Conservation (phyloP, 2,113 vertebrate genomes). For the Ptyas mucosa region DNA sequence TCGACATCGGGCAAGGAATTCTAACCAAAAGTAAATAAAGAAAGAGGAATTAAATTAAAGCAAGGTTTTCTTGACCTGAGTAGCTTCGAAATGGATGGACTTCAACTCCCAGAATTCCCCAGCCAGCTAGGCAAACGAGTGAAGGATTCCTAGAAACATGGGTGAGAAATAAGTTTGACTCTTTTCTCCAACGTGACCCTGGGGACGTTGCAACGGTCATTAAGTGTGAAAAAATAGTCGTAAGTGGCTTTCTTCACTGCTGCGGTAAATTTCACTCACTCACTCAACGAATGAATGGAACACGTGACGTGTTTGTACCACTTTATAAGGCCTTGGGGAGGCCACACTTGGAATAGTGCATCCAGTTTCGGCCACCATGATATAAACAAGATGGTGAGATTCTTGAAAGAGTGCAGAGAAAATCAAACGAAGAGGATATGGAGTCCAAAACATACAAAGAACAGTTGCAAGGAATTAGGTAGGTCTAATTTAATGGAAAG, state of each 20-base stretch:
- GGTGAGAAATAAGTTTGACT: not conserved
- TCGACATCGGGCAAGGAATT: slow-evolving; percentile 54
- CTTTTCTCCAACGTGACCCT: not conserved
- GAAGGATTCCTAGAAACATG: too few species aligned
- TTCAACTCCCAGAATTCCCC: not conserved
- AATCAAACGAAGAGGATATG: not conserved
- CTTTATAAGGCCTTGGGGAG: not conserved
- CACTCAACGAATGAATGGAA: not conserved
- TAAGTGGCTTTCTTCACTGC: too few species aligned
- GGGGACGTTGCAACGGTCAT: too few species aligned
- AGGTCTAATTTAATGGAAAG: too few species aligned
- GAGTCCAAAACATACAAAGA: not conserved
- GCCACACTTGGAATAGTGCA: not conserved
- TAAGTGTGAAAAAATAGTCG: not conserved
- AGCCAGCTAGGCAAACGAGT: not conserved
- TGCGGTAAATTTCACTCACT: too few species aligned
- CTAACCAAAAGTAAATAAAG: slow-evolving; percentile 25
- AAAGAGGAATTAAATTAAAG: not conserved
- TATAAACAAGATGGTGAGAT: not conserved
- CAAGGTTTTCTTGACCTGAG: not conserved
- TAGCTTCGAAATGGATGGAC: not conserved
- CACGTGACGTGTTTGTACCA: not conserved
- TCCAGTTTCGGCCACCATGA: not conserved
- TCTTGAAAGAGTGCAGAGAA: not conserved
- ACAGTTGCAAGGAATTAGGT: too few species aligned